A percentile compares a stretch with the other conserved stretches of the same genome.
Evolutionary conservation across 1,140 invertebrate genomes (phyloP).

Genomic region (Drosophila arizonae): DNA sequence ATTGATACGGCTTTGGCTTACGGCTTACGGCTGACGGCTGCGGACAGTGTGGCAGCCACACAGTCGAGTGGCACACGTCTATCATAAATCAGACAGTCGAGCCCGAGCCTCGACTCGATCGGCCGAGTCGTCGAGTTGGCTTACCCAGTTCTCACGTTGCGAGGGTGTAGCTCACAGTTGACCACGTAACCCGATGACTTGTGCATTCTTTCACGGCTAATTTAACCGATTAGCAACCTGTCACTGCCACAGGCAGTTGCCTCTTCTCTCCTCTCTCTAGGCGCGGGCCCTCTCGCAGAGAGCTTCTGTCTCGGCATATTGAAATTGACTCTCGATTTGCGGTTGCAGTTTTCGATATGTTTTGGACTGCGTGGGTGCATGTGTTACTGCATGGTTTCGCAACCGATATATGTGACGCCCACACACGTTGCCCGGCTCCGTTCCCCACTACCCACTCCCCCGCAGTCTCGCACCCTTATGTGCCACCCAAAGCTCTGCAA

Average conservation of each 20-base stretch:
- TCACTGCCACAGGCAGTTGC: conserved; percentile 26
- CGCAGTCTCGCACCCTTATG: too few species aligned
- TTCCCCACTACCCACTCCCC: background rate
- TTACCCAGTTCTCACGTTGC: conserved; percentile 66
- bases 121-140: conserved; percentile 10
- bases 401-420: conserved; percentile 77
- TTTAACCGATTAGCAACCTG: conserved; percentile 77
- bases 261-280: too few species aligned
- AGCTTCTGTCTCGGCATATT: conserved; percentile 4
- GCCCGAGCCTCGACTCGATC: background rate
- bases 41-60: conserved; percentile 17
- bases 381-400: conserved; percentile 67
- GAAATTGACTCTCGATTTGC: conserved; percentile 53
- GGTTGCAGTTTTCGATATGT: conserved; percentile 44
- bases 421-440: conserved; percentile 59
- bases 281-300: background rate
- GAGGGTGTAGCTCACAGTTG: conserved; percentile 55
- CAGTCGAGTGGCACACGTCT: conserved; percentile 71
- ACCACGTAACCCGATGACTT: conserved; percentile 66
- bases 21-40: conserved; percentile 1
- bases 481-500: conserved; percentile 27
- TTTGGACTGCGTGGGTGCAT: conserved; percentile 35
- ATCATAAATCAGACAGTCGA: conserved; percentile 57
- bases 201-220: conserved; percentile 77
- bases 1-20: conserved; percentile 51